Conservation (phyloP, 2,888 invertebrate genomes). For the Rosalia funebris region DNA sequence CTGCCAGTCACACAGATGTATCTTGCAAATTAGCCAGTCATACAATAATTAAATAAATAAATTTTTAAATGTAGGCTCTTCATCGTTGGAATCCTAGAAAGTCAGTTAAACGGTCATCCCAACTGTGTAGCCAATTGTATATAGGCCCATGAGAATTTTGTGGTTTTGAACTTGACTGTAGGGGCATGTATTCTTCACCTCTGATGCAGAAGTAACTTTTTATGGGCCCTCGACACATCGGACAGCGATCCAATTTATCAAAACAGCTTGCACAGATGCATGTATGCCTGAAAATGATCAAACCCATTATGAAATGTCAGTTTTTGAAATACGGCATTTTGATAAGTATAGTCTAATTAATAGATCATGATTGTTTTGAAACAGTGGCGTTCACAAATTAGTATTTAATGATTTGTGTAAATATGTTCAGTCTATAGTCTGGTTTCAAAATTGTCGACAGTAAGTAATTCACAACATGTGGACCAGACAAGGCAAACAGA, state of each 20-base stretch:
- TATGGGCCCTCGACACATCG: slow-evolving; percentile 86
- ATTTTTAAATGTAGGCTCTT: slow-evolving; percentile 9
- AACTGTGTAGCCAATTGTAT: slow-evolving; percentile 68
- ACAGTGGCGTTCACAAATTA: too few relatives aligned
- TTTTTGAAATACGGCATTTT: too few relatives aligned
- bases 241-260: slow-evolving; percentile 83
- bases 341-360: too few relatives aligned
- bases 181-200: slow-evolving; percentile 77
- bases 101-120: slow-evolving; percentile 79
- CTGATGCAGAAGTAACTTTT: slow-evolving; percentile 86
- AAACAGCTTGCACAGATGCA: slow-evolving; percentile 86
- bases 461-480: too few relatives aligned
- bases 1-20: background rate
- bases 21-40: background rate
- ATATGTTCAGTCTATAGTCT: too few relatives aligned
- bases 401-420: too few relatives aligned
- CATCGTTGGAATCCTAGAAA: slow-evolving; percentile 75
- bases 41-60: slow-evolving; percentile 14
- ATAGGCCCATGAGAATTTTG: slow-evolving; percentile 60
- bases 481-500: too few relatives aligned
- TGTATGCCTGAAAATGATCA: slow-evolving; percentile 73
- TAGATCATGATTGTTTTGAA: too few relatives aligned
- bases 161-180: slow-evolving; percentile 61
- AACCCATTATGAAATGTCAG: too few relatives aligned
- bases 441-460: too few relatives aligned